These are phyloP conservation scores for Pecten maximus DNA, from an alignment of 2,888 invertebrate species.

Conservation along the genomic window DNA sequence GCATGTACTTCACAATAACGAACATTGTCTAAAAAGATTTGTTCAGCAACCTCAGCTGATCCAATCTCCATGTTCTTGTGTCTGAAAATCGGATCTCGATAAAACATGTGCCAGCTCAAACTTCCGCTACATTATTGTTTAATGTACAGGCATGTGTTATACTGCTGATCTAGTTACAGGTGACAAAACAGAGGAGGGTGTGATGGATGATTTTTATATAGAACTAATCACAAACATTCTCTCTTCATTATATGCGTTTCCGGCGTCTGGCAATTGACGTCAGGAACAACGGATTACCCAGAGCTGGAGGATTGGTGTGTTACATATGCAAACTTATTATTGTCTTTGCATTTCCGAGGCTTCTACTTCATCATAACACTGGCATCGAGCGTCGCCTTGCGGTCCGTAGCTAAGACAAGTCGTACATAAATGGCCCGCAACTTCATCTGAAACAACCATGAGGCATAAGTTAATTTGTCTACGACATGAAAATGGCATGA, in stretches of 20 bases:
- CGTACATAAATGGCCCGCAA: background rate
- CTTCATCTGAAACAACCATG: background rate
- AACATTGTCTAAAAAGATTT: too few relatives aligned
- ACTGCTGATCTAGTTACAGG: background rate
- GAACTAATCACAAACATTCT: background rate
- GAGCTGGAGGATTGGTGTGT: background rate
- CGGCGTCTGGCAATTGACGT: conserved; percentile 4
- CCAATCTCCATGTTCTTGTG: too few relatives aligned
- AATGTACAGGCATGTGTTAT: too few relatives aligned
- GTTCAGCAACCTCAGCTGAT: too few relatives aligned
- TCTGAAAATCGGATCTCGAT: too few relatives aligned
- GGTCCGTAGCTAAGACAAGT: background rate
- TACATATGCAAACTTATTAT: background rate
- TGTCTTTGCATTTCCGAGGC: background rate
- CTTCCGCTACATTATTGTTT: too few relatives aligned
- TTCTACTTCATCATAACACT: background rate
- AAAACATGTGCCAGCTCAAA: too few relatives aligned
- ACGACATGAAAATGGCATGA: too few relatives aligned
- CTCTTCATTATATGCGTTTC: background rate
- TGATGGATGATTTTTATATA: background rate
- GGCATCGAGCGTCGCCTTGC: background rate
- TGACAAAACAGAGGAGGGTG: background rate
- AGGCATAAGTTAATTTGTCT: background rate
- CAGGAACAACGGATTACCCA: background rate
- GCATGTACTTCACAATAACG: too few relatives aligned